A percentile compares a stretch with the other conserved stretches of the same genome.
phyloP scores from a whole-genome alignment of 2,888 invertebrate species.

The Elegia similella region DNA sequence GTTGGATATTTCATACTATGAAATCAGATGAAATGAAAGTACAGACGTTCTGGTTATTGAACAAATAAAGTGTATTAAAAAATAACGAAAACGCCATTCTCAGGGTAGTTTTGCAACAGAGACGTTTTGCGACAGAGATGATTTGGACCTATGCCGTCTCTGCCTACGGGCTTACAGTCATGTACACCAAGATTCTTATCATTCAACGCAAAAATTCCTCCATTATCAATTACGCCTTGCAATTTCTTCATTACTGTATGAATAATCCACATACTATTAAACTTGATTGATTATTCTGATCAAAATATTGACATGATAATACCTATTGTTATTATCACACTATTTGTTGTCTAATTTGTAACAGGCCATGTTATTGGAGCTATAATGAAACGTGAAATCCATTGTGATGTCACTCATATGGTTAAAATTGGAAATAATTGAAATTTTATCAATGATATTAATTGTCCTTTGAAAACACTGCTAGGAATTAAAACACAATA shows the following conservation, averaged over 20 bases:
- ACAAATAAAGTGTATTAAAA: no score
- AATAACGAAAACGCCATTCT: no score
- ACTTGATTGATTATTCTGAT: slow-evolving; percentile 4
- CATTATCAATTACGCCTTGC: not conserved
- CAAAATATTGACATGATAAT: not conserved
- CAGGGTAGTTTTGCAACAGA: no score
- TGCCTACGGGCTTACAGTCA: slow-evolving; percentile 9
- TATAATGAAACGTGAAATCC: not conserved
- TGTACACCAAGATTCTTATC: slow-evolving; percentile 8
- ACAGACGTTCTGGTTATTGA: no score
- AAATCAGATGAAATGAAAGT: no score
- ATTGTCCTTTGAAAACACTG: not conserved
- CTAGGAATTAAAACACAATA: not conserved
- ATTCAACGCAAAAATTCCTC: not conserved
- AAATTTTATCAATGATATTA: not conserved
- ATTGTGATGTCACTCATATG: slow-evolving; percentile 3
- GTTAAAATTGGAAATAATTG: not conserved
- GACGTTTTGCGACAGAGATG: no score
- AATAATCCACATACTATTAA: not conserved
- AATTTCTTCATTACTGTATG: not conserved
- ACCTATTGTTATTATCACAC: slow-evolving; percentile 6
- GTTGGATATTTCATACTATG: no score
- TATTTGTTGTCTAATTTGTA: not conserved
- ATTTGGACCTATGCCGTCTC: not conserved
- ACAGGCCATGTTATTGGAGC: not conserved